Evolutionary conservation across 2,113 vertebrate species (phyloP), one percentile per base, ranked within the genome.

Genomic region (Zosterops japonicus): DNA sequence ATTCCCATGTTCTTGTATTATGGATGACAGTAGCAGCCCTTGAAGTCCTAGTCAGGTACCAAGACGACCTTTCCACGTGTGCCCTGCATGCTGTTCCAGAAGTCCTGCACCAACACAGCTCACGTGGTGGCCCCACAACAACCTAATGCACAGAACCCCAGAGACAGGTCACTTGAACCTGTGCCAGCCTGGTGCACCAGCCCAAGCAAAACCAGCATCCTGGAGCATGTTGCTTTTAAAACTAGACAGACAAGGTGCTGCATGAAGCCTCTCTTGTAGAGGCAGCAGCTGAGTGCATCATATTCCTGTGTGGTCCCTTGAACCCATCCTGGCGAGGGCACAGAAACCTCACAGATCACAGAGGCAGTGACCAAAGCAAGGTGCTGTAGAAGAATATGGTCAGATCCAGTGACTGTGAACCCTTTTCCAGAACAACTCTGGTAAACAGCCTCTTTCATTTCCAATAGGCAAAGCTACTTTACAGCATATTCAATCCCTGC

Each of bases 261-360:
- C 24, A 44, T 9, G 13, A 75, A 79, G 70, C 56, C 35, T 31
- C 25, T 81, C 17, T 50, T 27, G 13, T 3, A 52, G 14, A 64
- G 22, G 33, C 21, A 42, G 27, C 41, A 77, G 81, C 20, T 46
- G 14, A 84, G 23, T 19, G 22, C 18, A 52, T 23, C 2, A 2
- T 49, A 69, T 27, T 70, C 42, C 50, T 4, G 0, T 5, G 24
- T 8, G 27, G 35, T 5, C 35, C 8, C 60, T n/a, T 8, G 0
- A 42, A 11, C 20, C 13, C 27, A 46, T 49, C 24, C 42, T 3
- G 1, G 46, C 0, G 0, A 82, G 33, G 20, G 22, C 69, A 74
- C 60, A 75, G 33, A 57, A 67, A 28, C 52, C 31, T 84, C 55
- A 49, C 0, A 0, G 31, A 81, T 25, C 3, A 4, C 29, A 63